A percentile compares a stretch with the other conserved stretches of the same genome.
Evolutionary conservation across 2,113 vertebrate genomes (phyloP).

Genomic region (Mobula hypostoma): DNA sequence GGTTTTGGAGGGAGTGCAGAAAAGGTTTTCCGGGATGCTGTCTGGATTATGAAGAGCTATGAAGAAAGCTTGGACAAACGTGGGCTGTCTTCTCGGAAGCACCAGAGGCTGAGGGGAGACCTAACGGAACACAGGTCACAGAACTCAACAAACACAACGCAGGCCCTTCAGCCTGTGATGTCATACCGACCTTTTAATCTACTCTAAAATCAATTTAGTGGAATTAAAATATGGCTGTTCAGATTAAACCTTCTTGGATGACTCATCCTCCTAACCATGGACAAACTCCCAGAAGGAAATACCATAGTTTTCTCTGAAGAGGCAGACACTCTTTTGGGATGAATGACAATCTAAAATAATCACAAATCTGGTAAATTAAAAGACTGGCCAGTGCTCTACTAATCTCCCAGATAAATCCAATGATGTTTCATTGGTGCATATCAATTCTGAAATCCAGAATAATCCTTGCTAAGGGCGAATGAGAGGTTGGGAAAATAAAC

Average conservation of each 20-base stretch:
- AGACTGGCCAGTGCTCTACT: neutral
- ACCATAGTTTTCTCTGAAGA: neutral
- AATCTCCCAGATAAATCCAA: neutral
- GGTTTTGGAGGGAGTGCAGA: too few species aligned
- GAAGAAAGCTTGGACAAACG: too few species aligned
- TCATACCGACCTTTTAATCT: too few species aligned
- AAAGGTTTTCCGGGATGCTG: too few species aligned
- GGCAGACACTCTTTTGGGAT: neutral
- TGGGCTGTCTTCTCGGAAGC: too few species aligned
- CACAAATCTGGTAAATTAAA: neutral
- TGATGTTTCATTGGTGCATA: neutral
- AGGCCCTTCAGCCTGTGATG: too few species aligned
- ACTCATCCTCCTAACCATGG: neutral
- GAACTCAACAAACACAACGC: too few species aligned
- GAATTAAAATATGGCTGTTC: neutral
- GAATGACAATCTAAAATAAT: neutral
- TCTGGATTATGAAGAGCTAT: too few species aligned
- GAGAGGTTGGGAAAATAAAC: neutral
- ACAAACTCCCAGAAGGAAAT: neutral
- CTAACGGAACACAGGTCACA: too few species aligned
- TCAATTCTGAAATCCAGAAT: neutral
- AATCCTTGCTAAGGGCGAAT: neutral
- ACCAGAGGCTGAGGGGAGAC: too few species aligned
- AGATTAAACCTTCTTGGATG: neutral
- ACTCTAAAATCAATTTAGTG: neutral